Evolutionary conservation across 2,797 vertebrate species (phyloP).

Genomic region (Knipowitschia caucasica): DNA sequence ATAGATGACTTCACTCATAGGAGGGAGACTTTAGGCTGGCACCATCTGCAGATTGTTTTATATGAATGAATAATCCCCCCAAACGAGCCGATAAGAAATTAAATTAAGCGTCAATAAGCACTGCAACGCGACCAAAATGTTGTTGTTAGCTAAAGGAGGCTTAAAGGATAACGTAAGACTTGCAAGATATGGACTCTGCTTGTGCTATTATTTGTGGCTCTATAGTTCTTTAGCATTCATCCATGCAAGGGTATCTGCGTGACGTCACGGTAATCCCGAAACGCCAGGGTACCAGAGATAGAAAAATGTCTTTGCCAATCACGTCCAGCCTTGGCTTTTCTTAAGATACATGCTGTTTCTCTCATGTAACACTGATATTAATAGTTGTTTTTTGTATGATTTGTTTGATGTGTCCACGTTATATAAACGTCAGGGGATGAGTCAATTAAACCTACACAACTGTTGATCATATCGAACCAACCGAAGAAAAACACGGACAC

Average conservation of each 20-base stretch:
- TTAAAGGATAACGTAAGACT: constrained; percentile 86
- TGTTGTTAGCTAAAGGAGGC: constrained; percentile 83
- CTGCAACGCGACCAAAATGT: constrained; percentile 65
- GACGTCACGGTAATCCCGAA: constrained; percentile 96
- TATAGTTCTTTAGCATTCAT: constrained; percentile 89
- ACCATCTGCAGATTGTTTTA: constrained; percentile 82
- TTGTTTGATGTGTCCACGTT: not conserved
- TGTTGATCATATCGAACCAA: not conserved
- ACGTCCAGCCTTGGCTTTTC: constrained; percentile 74
- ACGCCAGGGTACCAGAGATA: constrained; percentile 81
- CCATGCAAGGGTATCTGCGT: constrained; percentile 89
- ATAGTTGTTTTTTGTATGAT: not conserved
- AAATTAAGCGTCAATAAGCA: constrained; percentile 81
- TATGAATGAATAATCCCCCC: constrained; percentile 82
- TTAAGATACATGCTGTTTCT: constrained; percentile 70
- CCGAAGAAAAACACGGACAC: not conserved
- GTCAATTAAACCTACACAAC: constrained; percentile 17
- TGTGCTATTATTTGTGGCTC: constrained; percentile 91
- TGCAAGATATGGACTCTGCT: constrained; percentile 87
- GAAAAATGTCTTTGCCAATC: constrained; percentile 86
- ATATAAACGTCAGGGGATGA: constrained; percentile 11
- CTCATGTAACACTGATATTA: constrained; percentile 44
- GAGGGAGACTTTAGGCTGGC: constrained; percentile 77
- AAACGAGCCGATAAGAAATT: constrained; percentile 75
- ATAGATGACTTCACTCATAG: constrained; percentile 88